Base-by-base conservation (phyloP, 2,113 vertebrate genomes). In the Proteles cristata region DNA sequence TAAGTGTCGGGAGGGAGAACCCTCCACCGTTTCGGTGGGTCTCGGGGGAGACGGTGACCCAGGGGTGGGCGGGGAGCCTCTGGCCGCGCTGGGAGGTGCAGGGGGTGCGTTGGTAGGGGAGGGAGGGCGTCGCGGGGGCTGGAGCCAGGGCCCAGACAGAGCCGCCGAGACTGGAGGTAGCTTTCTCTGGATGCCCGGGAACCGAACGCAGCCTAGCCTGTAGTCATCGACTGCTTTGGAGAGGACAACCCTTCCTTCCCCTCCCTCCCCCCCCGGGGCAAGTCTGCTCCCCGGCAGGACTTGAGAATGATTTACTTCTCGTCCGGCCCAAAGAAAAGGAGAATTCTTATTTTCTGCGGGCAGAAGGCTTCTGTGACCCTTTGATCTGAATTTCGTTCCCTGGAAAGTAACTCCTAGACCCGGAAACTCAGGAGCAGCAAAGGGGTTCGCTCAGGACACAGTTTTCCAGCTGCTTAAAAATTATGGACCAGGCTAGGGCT, bases 101-200 rank as follows among this genome's bases (percentile, higher is more conserved):
- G 63, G 25, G 43, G 35, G 0, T 11, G 45, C 2, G 11, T 8
- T 4, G 73, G 45, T 4, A 1, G 35, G 0, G 55, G 45, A 16
- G 66, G 17, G 55, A 31, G 63, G 50, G 31, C 17, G 26, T 7
- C 5, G n/a, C 11, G 14, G 12, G 63, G 53, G 1, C 61, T 0
- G 65, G 87, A 55, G 33, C 35, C 15, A 0, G 2, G 16, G 23
- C 5, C 21, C 2, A 8, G 15, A 26, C 65, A 0, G 43, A 4
- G 12, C 1, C 0, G 12, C 1, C 0, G 84, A 79, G 65, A 25
- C 65, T 39, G 11, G 2, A 0, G 0, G 26, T 2, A 4, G 16
- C 61, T n/a, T 25, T 35, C 35, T 65, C 31, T 14, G 15, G n/a
- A 25, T 58, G 2, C 79, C 39, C 4, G 35, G 39, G 31, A 68